Evolutionary conservation across 2,797 vertebrate species (phyloP).

Genomic region (Alauda arvensis): DNA sequence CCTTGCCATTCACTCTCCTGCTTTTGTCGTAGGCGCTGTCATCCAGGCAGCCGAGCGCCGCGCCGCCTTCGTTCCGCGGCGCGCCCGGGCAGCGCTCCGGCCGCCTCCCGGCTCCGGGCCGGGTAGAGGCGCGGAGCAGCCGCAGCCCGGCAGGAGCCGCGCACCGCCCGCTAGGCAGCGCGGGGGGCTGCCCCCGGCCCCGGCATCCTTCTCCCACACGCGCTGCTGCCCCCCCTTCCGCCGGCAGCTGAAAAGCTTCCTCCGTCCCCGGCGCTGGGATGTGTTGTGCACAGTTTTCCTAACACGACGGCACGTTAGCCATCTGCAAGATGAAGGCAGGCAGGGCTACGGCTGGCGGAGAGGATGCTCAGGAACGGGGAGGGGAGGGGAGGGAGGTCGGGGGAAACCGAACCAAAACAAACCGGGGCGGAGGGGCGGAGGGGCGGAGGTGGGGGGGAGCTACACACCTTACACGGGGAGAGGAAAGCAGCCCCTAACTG

Average conservation of each 20-base stretch:
- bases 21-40: slow-evolving; percentile 11
- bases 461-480: slow-evolving; percentile 27
- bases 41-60: background rate
- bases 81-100: background rate
- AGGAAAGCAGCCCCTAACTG: slow-evolving; percentile 33
- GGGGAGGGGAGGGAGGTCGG: background rate
- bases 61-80: background rate
- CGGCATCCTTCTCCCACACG: background rate
- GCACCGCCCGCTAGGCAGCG: slow-evolving; percentile 10
- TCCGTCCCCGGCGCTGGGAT: background rate
- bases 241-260: background rate
- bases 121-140: background rate
- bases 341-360: slow-evolving; percentile 13
- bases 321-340: slow-evolving; percentile 56
- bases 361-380: background rate
- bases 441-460: background rate
- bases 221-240: background rate
- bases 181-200: slow-evolving; percentile 6
- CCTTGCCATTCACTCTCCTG: slow-evolving; percentile 42
- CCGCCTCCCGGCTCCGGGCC: background rate
- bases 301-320: slow-evolving; percentile 26
- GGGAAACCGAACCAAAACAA: slow-evolving; percentile 41
- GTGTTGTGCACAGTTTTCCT: slow-evolving; percentile 19
- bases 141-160: slow-evolving; percentile 22
- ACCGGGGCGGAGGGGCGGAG: background rate